Percentiles rank a stretch among this genome's conserved stretches.
Conservation (phyloP, 2,888 invertebrate genomes). For the Fabriciana adippe region DNA sequence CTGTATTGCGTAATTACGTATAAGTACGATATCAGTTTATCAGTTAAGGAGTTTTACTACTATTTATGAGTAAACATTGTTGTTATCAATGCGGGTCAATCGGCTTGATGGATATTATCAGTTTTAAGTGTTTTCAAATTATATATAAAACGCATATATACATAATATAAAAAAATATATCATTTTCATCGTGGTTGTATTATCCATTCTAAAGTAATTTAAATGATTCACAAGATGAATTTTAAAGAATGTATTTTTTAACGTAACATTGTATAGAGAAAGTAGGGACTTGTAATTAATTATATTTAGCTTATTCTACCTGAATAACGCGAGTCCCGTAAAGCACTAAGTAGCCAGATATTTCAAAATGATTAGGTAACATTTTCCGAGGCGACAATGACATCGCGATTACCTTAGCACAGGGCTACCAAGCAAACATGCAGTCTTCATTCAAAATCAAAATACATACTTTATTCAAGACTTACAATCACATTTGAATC, state of each 20-base stretch:
- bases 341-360: conserved; percentile 27
- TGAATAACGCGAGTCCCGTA: conserved; percentile 24
- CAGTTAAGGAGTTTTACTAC: conserved; percentile 61
- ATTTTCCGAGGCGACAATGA: conserved; percentile 31
- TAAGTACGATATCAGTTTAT: conserved; percentile 52
- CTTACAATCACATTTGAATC: too few species aligned
- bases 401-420: conserved; percentile 23
- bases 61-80: conserved; percentile 55
- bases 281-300: conserved; percentile 17
- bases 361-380: conserved; percentile 29
- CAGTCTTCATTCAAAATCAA: too few species aligned
- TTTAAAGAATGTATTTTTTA: background rate
- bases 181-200: too few species aligned
- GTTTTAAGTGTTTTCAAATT: conserved; percentile 34
- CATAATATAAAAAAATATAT: background rate
- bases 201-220: too few species aligned
- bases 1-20: conserved; percentile 46
- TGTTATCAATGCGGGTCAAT: conserved; percentile 71
- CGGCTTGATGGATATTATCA: conserved; percentile 56
- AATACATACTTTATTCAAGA: background rate
- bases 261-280: background rate
- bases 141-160: conserved; percentile 4
- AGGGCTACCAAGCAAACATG: conserved; percentile 17
- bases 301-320: conserved; percentile 11
- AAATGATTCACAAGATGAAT: too few species aligned